Conservation (phyloP, 2,888 invertebrate genomes). For the Mesoligia furuncula region DNA sequence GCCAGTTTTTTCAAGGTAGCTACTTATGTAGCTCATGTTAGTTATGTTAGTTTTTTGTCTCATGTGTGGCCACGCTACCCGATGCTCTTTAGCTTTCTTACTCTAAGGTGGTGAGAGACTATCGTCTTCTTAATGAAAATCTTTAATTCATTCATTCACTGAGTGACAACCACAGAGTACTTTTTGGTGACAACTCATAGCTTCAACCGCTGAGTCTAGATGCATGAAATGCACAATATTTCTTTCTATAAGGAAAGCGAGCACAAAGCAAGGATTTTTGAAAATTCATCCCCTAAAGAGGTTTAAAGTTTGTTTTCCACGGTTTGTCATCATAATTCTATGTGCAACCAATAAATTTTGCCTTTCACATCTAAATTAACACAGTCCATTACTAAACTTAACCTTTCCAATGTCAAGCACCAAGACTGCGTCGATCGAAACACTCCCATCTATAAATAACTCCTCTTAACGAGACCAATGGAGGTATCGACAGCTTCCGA, state of each 20-base stretch:
- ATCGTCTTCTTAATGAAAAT: too few relatives aligned
- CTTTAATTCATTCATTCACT: too few relatives aligned
- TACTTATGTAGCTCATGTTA: too few relatives aligned
- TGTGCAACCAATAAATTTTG: too few relatives aligned
- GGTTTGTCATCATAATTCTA: too few relatives aligned
- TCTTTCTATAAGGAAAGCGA: background rate
- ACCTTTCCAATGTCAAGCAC: background rate
- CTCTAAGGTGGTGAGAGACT: too few relatives aligned
- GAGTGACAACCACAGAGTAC: too few relatives aligned
- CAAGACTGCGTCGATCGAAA: conserved; percentile 7
- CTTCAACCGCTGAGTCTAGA: background rate
- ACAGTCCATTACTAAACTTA: background rate
- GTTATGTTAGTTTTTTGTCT: too few relatives aligned
- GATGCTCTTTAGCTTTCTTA: too few relatives aligned
- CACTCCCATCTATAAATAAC: conserved; percentile 4
- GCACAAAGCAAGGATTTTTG: background rate
- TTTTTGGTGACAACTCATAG: too few relatives aligned
- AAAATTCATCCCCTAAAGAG: background rate
- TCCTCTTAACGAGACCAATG: conserved; percentile 12
- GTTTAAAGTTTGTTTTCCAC: background rate
- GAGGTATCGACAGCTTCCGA: conserved; percentile 11
- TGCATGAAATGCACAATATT: background rate
- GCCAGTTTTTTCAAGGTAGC: too few relatives aligned
- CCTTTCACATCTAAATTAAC: background rate
- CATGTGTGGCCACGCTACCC: too few relatives aligned